Evolutionary conservation across 2,888 invertebrate genomes (phyloP), one percentile per base, ranked within the genome.

Genomic region (Perithous albicinctus): DNA sequence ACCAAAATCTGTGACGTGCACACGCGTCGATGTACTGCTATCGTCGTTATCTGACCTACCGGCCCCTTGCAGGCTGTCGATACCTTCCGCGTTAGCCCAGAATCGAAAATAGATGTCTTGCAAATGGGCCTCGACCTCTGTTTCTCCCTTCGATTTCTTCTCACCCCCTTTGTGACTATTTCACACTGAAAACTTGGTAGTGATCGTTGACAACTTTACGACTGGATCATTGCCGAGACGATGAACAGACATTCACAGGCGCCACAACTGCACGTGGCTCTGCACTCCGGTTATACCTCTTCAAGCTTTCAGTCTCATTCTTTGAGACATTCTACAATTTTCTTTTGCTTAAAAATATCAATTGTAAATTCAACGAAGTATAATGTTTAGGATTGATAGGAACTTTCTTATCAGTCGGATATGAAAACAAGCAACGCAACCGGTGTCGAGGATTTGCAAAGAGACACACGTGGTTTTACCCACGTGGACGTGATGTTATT

Each of bases 401-500:
- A n/a, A n/a, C n/a, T n/a, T n/a, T n/a, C n/a, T n/a, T n/a, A n/a
- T n/a, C n/a, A n/a, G n/a, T 56, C n/a, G 29, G 7, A n/a, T n/a
- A 29, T 29, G 15, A 10, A 15, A 8, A 8, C 6, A 35, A 35
- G 59, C 1, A 15, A 48, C 48, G 84, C 84, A 82, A 85, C 83
- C 77, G 75, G 80, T 84, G 85, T 83, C 74, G 51, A 38, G n/a
- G 64, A 56, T 75, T 61, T 51, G 32, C 38, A 18, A 48, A 41
- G 59, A 80, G 77, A 23, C 46, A 66, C 89, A 88, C 89, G 88
- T 89, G 89, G 87, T 86, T 15, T 80, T 82, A 41, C 86, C 86
- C 90, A 90, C 91, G 91, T 91, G 92, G 89, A 86, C 83, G 85
- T 88, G 67, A 56, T 82, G 90, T 91, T 92, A 90, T 92, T 92